Evolutionary conservation across 2,888 invertebrate species (phyloP), one percentile per base, ranked within the genome.

Genomic region (Eilema caniola): DNA sequence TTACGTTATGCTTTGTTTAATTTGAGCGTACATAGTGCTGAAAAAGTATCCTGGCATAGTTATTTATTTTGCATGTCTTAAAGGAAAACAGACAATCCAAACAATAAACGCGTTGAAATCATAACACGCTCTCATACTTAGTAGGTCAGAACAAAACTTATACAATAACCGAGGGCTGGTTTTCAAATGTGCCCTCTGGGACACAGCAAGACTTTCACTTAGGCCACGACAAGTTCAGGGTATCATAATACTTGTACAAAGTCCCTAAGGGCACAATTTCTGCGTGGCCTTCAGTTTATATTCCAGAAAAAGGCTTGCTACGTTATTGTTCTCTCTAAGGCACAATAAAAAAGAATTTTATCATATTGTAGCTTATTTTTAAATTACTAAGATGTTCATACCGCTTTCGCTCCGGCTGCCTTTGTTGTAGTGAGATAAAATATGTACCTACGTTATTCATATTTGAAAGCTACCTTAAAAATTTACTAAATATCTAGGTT

Each of bases 261-360:
- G n/a, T 31, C 31, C n/a, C 62, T 23, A 11, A 23, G 62, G 62
- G 62, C 62, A 23, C 62, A 62, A 62, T 62, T 62, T 62, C 61
- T 23, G 1, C 33, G 33, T 14, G 23, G 12, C 62, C 33, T 62
- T 62, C 33, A 16, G 33, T 62, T 62, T 62, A 62, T 37, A 23
- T 23, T 62, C 12, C 33, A 23, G 62, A 62, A 62, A 37, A 62
- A 62, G 33, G 31, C n/a, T 62, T 62, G 23, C 5, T 12, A 37
- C 14, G 33, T 20, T 62, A 37, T 14, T 23, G 14, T 33, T 3
- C 14, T 37, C 62, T 37, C 62, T 23, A 23, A 33, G 33, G 62
- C 11, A 23, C 16, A 23, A 41, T 62, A 37, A 62, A 37, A 37
- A 62, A 7, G 23, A 14, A 20, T 41, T 16, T 20, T 24, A 10